phyloP scores from a whole-genome alignment of 2,113 vertebrate species.

The Catharus bicknelli region DNA sequence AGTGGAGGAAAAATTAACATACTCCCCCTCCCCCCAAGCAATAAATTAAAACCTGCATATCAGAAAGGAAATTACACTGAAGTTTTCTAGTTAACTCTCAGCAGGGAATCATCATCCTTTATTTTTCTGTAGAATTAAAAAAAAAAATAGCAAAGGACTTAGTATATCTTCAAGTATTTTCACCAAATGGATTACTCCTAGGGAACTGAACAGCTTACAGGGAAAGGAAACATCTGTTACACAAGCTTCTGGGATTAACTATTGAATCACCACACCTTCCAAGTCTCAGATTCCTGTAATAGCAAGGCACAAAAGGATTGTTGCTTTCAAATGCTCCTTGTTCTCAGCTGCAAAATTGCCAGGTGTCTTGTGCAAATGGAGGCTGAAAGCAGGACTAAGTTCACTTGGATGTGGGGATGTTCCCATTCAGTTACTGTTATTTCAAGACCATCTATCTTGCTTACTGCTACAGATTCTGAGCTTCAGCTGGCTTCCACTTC shows the following conservation, averaged over 20 bases:
- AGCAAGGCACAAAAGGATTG: conserved; percentile 79
- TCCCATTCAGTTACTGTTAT: conserved; percentile 30
- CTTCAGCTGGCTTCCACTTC: neutral
- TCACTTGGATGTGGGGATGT: conserved; percentile 52
- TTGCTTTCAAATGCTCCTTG: conserved; percentile 68
- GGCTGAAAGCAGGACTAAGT: conserved; percentile 26
- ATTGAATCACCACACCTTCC: conserved; percentile 24
- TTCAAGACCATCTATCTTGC: neutral
- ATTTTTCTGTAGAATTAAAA: conserved; percentile 22
- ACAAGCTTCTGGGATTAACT: conserved; percentile 19
- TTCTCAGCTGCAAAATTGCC: conserved; percentile 38
- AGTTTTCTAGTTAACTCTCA: conserved; percentile 32
- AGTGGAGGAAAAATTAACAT: conserved; percentile 15
- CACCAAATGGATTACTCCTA: conserved; percentile 44
- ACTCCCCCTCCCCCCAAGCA: neutral
- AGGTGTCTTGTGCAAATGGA: conserved; percentile 53
- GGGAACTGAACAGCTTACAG: conserved; percentile 54
- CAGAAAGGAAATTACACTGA: conserved; percentile 43
- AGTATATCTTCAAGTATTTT: conserved; percentile 72
- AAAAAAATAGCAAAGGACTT: conserved; percentile 26
- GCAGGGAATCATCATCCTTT: neutral
- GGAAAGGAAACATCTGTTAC: conserved; percentile 16
- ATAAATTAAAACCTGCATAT: conserved; percentile 72
- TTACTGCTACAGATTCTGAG: neutral
- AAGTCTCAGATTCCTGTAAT: conserved; percentile 55